These are phyloP conservation scores for Scaeva pyrastri DNA, from an alignment of 2,888 invertebrate species.

Conservation along the genomic window DNA sequence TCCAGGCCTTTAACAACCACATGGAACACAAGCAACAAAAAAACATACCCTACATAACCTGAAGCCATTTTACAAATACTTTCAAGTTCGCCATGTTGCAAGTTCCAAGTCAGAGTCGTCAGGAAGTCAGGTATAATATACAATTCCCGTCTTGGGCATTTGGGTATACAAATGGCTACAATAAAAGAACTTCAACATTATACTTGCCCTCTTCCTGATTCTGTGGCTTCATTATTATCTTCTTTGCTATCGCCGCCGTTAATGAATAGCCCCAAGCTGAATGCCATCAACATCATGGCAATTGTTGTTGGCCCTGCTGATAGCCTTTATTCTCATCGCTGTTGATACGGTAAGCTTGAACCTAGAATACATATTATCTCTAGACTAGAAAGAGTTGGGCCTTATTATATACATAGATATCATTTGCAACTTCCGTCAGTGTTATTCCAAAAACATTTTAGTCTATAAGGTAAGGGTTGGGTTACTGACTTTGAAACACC, in stretches of 20 bases:
- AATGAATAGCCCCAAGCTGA: constrained; percentile 66
- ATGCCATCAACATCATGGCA: constrained; percentile 48
- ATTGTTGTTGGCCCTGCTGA: constrained; percentile 40
- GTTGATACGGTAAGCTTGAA: constrained; percentile 34
- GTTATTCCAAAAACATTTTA: background rate
- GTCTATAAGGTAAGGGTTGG: background rate
- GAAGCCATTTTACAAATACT: constrained; percentile 3
- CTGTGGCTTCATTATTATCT: constrained; percentile 48
- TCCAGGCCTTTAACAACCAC: background rate
- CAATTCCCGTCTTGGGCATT: constrained; percentile 21
- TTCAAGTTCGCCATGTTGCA: constrained; percentile 20
- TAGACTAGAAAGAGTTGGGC: constrained; percentile 59
- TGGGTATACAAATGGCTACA: constrained; percentile 15
- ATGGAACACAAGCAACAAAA: background rate
- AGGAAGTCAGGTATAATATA: constrained; percentile 4
- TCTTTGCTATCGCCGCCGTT: constrained; percentile 43
- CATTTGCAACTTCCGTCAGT: constrained; percentile 35
- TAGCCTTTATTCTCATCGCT: constrained; percentile 29
- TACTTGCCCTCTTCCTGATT: constrained; percentile 42
- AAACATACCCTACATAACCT: background rate
- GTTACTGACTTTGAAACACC: background rate
- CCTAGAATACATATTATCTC: background rate
- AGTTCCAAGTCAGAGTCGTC: too few relatives aligned
- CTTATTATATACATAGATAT: constrained; percentile 60
- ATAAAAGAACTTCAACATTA: constrained; percentile 41